Evolutionary conservation across 2,113 vertebrate species (phyloP).

Genomic region (Oenanthe oenanthe): DNA sequence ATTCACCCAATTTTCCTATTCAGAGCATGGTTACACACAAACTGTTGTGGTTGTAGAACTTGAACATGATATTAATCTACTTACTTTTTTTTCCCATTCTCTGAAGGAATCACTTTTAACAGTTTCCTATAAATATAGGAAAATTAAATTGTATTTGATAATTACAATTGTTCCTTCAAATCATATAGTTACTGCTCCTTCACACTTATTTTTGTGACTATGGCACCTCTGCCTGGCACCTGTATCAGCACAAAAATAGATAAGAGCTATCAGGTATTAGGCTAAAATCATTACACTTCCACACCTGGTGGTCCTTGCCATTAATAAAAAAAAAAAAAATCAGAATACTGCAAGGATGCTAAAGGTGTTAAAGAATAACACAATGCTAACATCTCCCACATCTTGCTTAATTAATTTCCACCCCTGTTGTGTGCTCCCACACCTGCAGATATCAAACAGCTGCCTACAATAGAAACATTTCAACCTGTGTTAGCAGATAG

Average conservation of each 20-base stretch:
- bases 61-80: background rate
- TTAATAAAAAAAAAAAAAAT: background rate
- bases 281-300: background rate
- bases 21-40: background rate
- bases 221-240: background rate
- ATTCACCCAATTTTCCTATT: background rate
- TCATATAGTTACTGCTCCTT: background rate
- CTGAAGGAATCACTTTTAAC: background rate
- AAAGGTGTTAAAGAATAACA: background rate
- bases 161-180: background rate
- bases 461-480: background rate
- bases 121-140: background rate
- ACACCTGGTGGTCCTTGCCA: background rate
- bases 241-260: background rate
- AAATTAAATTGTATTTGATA: background rate
- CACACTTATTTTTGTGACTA: background rate
- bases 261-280: background rate
- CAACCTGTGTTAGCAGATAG: background rate
- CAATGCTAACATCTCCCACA: background rate
- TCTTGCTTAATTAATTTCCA: slow-evolving; percentile 39
- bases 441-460: slow-evolving; percentile 56
- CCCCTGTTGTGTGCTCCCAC: slow-evolving; percentile 22
- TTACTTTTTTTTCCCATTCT: background rate
- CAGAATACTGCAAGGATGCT: background rate
- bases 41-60: background rate